These are phyloP conservation scores for Alsophila aescularia DNA, from an alignment of 2,888 invertebrate genomes.

Conservation along the genomic window DNA sequence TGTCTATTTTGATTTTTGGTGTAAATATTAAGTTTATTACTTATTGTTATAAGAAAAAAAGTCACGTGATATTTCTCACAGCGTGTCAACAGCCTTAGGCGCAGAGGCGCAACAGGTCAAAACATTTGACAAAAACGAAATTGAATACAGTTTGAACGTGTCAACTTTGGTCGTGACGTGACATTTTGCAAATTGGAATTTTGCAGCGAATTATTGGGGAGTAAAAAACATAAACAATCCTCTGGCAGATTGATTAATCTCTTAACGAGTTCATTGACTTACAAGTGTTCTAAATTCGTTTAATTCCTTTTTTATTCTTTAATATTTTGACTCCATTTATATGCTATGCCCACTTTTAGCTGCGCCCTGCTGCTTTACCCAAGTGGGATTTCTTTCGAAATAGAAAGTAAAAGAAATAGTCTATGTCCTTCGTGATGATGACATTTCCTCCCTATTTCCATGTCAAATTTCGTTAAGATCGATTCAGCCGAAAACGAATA, in stretches of 20 bases:
- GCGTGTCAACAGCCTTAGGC: background rate
- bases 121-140: slow-evolving; percentile 56
- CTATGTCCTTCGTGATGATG: too few relatives aligned
- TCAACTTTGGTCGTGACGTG: slow-evolving; percentile 59
- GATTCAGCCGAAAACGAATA: too few relatives aligned
- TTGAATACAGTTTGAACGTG: slow-evolving; percentile 53
- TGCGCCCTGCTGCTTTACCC: too few relatives aligned
- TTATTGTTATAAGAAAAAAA: background rate
- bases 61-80: background rate
- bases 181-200: slow-evolving; percentile 67
- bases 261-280: slow-evolving; percentile 42
- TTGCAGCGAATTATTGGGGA: slow-evolving; percentile 47
- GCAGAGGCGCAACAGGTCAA: background rate
- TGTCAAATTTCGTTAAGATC: too few relatives aligned
- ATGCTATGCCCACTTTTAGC: too few relatives aligned
- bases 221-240: slow-evolving; percentile 55
- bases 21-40: too few relatives aligned
- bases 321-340: too few relatives aligned
- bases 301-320: slow-evolving; percentile 1
- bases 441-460: too few relatives aligned
- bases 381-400: too few relatives aligned
- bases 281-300: slow-evolving; percentile 12
- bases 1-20: too few relatives aligned
- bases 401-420: too few relatives aligned
- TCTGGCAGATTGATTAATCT: slow-evolving; percentile 47